phyloP scores from a whole-genome alignment of 2,797 vertebrate genomes.

The Danionella dracula region DNA sequence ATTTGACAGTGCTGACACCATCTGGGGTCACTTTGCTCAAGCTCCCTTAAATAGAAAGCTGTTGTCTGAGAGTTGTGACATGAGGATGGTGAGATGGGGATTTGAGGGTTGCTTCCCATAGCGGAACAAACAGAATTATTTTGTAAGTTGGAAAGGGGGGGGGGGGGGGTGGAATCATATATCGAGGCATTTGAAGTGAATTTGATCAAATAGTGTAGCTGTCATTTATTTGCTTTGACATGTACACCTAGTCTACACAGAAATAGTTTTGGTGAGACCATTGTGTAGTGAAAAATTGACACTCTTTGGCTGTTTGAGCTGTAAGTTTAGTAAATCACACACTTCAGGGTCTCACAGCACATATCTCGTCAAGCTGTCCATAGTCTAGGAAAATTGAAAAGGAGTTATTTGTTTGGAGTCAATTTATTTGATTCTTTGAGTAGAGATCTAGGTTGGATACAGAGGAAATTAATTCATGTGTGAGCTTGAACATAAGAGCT shows the following conservation, averaged over 20 bases:
- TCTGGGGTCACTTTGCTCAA: conserved; percentile 6
- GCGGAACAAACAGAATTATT: conserved; percentile 12
- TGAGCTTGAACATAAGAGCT: no score
- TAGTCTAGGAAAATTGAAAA: conserved; percentile 45
- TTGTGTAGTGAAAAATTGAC: background rate
- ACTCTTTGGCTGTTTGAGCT: background rate
- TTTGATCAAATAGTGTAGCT: background rate
- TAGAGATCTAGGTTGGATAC: conserved; percentile 64
- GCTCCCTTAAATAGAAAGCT: conserved; percentile 6
- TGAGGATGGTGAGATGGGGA: background rate
- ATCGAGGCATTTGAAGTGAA: background rate
- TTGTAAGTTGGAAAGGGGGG: background rate
- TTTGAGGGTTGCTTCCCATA: background rate
- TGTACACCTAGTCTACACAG: no score
- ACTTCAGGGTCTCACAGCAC: conserved; percentile 64
- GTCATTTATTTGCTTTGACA: no score
- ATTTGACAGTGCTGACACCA: conserved; percentile 17
- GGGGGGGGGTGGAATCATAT: background rate
- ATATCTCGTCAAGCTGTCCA: conserved; percentile 68
- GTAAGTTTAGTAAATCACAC: conserved; percentile 54
- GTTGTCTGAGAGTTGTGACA: background rate
- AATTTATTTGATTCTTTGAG: conserved; percentile 53
- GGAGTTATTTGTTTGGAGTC: background rate
- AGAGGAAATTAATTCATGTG: no score
- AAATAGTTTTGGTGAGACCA: background rate